Percentiles rank a stretch among this genome's conserved stretches.
Evolutionary conservation across 2,888 invertebrate genomes (phyloP).

Genomic region (Pterobdella sp.): DNA sequence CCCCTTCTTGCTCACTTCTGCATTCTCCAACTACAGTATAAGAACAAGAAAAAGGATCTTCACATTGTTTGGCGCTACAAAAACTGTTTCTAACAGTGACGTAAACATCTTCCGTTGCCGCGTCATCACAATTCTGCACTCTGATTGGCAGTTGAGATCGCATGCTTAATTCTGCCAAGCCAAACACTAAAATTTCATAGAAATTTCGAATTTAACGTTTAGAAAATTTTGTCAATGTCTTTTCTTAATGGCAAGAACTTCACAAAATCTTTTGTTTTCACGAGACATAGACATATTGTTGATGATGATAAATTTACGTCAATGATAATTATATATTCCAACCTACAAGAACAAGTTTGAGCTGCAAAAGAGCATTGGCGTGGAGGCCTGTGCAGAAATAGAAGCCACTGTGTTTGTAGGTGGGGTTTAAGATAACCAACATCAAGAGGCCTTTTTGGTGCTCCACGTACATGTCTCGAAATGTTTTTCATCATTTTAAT

Average conservation of each 20-base stretch:
- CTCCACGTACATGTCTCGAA: background rate
- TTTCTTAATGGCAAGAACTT: no score
- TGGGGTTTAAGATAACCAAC: background rate
- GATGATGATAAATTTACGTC: no score
- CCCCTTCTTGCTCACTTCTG: no score
- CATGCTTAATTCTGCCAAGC: background rate
- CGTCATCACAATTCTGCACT: background rate
- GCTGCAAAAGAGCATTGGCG: constrained; percentile 2
- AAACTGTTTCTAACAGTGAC: background rate
- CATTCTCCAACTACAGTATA: background rate
- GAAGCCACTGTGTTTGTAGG: constrained; percentile 17
- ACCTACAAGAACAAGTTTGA: constrained; percentile 20
- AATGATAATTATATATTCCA: no score
- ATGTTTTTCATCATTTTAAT: background rate
- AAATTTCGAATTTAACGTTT: no score
- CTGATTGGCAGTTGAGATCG: background rate
- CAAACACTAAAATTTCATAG: background rate
- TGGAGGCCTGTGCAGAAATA: constrained; percentile 23
- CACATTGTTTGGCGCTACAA: background rate
- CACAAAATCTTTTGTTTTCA: no score
- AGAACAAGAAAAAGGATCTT: background rate
- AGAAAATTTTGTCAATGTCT: no score
- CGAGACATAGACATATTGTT: no score
- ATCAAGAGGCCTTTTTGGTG: background rate
- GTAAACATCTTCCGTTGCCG: background rate